Evolutionary conservation across 2,113 vertebrate species (phyloP).

Genomic region (Anseranas semipalmata): DNA sequence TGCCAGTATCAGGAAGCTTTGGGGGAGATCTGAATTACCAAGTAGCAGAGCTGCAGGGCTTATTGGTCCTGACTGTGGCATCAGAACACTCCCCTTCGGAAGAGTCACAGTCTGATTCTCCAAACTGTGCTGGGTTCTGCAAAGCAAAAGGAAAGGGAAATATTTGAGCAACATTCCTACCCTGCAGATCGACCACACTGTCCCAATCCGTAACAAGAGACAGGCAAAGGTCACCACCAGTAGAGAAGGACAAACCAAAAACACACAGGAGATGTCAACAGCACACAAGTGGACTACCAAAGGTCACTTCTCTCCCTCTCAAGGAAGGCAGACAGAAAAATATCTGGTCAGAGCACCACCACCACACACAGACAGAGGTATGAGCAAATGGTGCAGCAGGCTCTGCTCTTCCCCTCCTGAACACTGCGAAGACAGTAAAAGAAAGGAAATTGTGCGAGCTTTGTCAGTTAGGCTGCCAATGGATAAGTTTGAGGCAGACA

Average conservation of each 20-base stretch:
- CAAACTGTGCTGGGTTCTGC: slow-evolving; percentile 92
- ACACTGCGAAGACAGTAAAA: neutral
- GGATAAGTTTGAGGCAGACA: neutral
- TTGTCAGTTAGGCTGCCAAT: rapidly evolving
- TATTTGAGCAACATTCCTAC: neutral
- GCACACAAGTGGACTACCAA: neutral
- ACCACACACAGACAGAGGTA: neutral
- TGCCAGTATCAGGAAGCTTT: slow-evolving; percentile 50
- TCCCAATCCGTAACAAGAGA: neutral
- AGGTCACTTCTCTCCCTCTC: neutral
- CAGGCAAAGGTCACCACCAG: neutral
- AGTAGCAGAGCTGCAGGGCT: slow-evolving; percentile 89
- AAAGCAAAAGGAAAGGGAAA: slow-evolving; percentile 34
- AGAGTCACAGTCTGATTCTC: slow-evolving; percentile 92
- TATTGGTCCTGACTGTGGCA: slow-evolving; percentile 94
- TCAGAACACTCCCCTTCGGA: slow-evolving; percentile 97
- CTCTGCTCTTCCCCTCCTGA: neutral
- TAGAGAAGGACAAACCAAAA: neutral
- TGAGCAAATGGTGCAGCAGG: neutral
- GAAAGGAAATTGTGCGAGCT: neutral
- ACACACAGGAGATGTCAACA: neutral
- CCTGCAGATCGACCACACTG: neutral
- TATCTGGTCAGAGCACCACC: neutral
- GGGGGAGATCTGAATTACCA: slow-evolving; percentile 83
- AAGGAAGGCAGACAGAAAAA: neutral